phyloP scores from a whole-genome alignment of 2,888 invertebrate species.

The Imbricaverruca yamaguchii region DNA sequence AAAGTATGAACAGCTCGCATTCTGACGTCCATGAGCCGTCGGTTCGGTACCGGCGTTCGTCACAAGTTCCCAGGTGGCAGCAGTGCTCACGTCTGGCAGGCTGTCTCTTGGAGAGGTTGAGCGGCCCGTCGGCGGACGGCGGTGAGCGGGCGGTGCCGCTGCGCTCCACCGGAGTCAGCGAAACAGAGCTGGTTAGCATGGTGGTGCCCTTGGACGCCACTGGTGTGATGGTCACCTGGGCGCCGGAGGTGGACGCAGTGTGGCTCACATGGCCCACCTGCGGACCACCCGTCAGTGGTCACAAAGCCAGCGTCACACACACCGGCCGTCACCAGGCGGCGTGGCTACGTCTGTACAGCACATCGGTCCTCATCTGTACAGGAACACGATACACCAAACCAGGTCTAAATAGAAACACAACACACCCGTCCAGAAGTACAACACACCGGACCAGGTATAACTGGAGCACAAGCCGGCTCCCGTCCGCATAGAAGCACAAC shows the following conservation, averaged over 20 bases:
- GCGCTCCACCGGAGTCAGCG: constrained; percentile 20
- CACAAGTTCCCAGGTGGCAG: too few relatives aligned
- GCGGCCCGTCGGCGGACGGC: constrained; percentile 2
- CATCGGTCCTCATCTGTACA: too few relatives aligned
- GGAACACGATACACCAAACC: too few relatives aligned
- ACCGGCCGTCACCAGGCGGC: not conserved
- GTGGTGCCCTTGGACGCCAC: constrained; percentile 18
- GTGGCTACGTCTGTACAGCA: too few relatives aligned
- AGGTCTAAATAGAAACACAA: too few relatives aligned
- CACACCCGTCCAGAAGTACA: too few relatives aligned
- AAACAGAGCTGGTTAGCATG: constrained; percentile 20
- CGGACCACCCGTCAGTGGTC: not conserved
- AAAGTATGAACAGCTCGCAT: too few relatives aligned
- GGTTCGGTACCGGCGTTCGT: too few relatives aligned
- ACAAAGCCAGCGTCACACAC: not conserved
- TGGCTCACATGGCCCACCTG: not conserved
- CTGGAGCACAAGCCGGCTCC: too few relatives aligned
- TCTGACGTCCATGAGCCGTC: too few relatives aligned
- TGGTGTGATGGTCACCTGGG: constrained; percentile 21
- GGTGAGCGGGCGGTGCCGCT: not conserved
- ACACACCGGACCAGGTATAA: too few relatives aligned
- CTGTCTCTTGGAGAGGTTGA: constrained; percentile 18
- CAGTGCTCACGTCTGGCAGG: not conserved
- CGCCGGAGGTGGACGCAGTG: not conserved
- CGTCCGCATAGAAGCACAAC: too few relatives aligned